Evolutionary conservation across 2,797 vertebrate species (phyloP).

Genomic region (Sebastes iracundus): DNA sequence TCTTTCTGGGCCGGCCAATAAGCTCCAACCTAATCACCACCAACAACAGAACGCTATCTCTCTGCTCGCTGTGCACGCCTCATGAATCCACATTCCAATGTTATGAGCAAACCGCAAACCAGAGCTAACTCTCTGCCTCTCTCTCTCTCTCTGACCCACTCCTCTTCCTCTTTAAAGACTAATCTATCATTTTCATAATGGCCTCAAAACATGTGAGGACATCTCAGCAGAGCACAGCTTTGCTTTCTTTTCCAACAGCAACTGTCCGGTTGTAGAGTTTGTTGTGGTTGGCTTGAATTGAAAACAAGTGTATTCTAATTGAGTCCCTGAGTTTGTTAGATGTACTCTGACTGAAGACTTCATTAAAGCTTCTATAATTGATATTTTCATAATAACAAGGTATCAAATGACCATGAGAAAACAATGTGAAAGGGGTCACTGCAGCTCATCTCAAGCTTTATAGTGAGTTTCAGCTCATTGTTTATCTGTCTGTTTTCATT

Average conservation of each 20-base stretch:
- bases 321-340: not conserved
- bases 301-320: not conserved
- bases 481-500: too few relatives aligned
- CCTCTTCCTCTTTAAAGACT: not conserved
- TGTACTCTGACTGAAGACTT: not conserved
- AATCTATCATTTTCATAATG: not conserved
- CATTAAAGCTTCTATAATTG: not conserved
- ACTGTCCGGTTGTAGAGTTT: not conserved
- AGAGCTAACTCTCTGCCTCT: not conserved
- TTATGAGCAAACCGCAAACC: constrained; percentile 59
- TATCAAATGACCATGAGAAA: not conserved
- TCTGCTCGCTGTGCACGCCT: constrained; percentile 50
- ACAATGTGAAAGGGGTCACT: not conserved
- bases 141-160: not conserved
- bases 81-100: constrained; percentile 70
- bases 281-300: not conserved
- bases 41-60: constrained; percentile 53
- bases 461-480: not conserved
- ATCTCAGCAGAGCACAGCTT: not conserved
- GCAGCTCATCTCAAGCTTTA: not conserved
- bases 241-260: not conserved
- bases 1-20: constrained; percentile 7
- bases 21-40: constrained; percentile 36
- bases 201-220: not conserved
- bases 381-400: not conserved